Conservation (phyloP, 2,797 vertebrate species). For the Onychomys leucogaster region DNA sequence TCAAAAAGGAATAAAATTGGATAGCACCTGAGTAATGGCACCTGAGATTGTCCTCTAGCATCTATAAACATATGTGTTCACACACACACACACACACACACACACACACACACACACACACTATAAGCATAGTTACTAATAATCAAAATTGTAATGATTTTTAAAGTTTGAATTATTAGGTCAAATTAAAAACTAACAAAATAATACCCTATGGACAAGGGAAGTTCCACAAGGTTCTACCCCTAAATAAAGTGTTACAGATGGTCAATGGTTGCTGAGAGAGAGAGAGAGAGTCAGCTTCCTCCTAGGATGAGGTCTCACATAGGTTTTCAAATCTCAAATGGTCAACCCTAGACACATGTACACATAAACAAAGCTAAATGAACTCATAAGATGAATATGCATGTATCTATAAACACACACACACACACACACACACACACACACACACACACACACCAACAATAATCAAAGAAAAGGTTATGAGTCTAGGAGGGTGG, state of each 20-base stretch:
- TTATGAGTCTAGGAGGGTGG: neutral
- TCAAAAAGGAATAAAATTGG: neutral
- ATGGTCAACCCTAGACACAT: neutral
- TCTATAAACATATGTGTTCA: neutral
- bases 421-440: neutral
- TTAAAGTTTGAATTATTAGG: neutral
- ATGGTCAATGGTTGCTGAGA: neutral
- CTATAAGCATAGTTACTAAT: neutral
- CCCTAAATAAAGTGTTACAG: neutral
- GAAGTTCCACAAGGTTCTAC: neutral
- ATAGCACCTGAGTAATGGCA: neutral
- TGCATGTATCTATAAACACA: neutral
- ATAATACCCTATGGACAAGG: neutral
- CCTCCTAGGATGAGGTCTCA: neutral
- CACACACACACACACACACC: neutral
- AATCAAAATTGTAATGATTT: neutral
- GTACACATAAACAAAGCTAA: neutral
- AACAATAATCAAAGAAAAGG: neutral
- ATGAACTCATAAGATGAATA: neutral
- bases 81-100: too few relatives aligned
- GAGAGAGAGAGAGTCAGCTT: neutral
- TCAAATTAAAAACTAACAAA: slow-evolving; percentile 6
- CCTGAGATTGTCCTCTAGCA: too few relatives aligned
- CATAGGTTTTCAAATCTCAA: neutral
- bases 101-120: neutral